Evolutionary conservation across 2,797 vertebrate genomes (phyloP).

Genomic region (Synaphobranchus kaupii): DNA sequence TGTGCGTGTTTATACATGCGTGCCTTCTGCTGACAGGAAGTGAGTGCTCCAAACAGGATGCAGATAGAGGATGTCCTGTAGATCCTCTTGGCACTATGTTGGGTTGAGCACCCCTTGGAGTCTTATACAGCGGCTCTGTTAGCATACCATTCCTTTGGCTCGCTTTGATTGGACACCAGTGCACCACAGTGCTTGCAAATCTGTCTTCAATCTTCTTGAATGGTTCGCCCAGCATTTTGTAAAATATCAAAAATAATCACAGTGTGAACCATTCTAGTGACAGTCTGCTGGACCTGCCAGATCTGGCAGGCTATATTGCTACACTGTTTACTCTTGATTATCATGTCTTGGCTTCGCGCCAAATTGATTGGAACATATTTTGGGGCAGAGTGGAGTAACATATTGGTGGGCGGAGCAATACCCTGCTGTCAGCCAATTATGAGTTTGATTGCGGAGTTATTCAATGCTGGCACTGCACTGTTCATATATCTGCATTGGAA

Average conservation of each 20-base stretch:
- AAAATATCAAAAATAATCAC: background rate
- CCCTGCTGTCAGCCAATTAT: background rate
- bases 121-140: background rate
- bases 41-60: background rate
- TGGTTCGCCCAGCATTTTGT: background rate
- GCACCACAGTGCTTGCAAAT: background rate
- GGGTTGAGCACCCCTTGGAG: background rate
- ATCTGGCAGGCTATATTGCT: background rate
- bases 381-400: slow-evolving; percentile 9
- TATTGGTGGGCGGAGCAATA: background rate
- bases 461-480: background rate
- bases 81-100: background rate
- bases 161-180: background rate
- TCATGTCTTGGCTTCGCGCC: background rate
- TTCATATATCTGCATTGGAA: background rate
- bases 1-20: background rate
- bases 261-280: background rate
- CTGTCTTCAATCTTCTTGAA: background rate
- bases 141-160: background rate
- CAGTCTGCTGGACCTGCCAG: background rate
- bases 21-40: background rate
- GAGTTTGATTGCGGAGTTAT: slow-evolving; percentile 1
- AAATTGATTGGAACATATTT: slow-evolving; percentile 21
- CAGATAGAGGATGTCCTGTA: background rate
- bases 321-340: background rate